Evolutionary conservation across 2,888 invertebrate genomes (phyloP).

Genomic region (Drosophila subquinaria): DNA sequence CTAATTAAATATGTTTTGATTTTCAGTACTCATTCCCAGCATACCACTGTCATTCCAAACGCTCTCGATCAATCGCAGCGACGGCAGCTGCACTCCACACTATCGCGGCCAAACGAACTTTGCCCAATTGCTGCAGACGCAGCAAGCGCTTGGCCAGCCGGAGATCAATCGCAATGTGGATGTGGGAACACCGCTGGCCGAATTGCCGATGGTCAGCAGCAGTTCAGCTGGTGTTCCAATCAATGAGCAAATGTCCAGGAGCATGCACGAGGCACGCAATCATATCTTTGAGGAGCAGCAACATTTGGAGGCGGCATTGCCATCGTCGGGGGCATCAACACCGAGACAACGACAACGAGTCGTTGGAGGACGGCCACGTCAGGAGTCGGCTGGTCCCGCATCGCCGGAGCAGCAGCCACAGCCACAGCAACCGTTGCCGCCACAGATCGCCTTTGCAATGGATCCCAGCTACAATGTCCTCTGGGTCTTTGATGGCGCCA

Average conservation of each 20-base stretch:
- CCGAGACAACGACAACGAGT: slow-evolving; percentile 49
- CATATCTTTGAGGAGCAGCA: slow-evolving; percentile 84
- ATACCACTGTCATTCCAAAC: slow-evolving; percentile 93
- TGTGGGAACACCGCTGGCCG: slow-evolving; percentile 53
- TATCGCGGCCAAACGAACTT: slow-evolving; percentile 94
- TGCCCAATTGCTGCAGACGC: slow-evolving; percentile 89
- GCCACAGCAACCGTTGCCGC: slow-evolving; percentile 55
- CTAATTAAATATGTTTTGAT: neutral
- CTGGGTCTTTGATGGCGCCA: slow-evolving; percentile 94
- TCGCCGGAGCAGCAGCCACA: slow-evolving; percentile 74
- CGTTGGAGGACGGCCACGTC: slow-evolving; percentile 53
- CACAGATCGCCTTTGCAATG: slow-evolving; percentile 86
- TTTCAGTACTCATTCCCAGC: slow-evolving; percentile 92
- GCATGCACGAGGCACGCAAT: slow-evolving; percentile 85
- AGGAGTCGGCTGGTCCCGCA: slow-evolving; percentile 29
- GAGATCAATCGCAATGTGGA: slow-evolving; percentile 85
- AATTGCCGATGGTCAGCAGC: slow-evolving; percentile 26
- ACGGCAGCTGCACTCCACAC: slow-evolving; percentile 95
- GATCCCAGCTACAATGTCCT: slow-evolving; percentile 97
- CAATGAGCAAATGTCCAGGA: slow-evolving; percentile 85
- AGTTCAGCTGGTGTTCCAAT: slow-evolving; percentile 74
- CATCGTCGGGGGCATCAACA: slow-evolving; percentile 38
- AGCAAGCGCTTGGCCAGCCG: slow-evolving; percentile 74
- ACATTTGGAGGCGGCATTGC: slow-evolving; percentile 38
- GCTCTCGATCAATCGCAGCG: slow-evolving; percentile 94